A percentile compares a stretch with the other conserved stretches of the same genome.
These are phyloP conservation scores for Kryptolebias marmoratus DNA, from an alignment of 2,113 vertebrate species.

Conservation along the genomic window DNA sequence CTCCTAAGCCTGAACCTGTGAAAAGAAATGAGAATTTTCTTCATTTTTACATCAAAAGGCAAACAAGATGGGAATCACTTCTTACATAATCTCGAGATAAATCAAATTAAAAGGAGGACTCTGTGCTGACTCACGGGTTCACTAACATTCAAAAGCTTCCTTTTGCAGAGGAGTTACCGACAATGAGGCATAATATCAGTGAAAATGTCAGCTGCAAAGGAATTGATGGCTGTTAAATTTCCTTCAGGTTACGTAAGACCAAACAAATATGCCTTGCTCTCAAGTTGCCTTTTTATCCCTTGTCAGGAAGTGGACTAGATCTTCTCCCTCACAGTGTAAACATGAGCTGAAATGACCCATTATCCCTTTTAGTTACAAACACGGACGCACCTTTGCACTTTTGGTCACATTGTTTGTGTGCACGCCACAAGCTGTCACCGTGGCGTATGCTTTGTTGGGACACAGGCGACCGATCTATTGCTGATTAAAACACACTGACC, in stretches of 20 bases:
- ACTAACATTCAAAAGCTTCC: background rate
- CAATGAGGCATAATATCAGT: slow-evolving; percentile 7
- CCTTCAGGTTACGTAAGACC: slow-evolving; percentile 26
- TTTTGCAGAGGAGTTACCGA: background rate
- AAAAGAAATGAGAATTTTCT: background rate
- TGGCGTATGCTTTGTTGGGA: slow-evolving; percentile 10
- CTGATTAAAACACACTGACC: slow-evolving; percentile 61
- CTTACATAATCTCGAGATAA: background rate
- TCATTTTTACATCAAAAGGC: background rate
- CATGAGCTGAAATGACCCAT: background rate
- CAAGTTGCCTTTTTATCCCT: background rate
- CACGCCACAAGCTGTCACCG: slow-evolving; percentile 16
- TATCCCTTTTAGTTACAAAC: background rate
- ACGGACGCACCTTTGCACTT: background rate
- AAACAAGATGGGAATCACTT: background rate
- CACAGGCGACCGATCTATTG: slow-evolving; percentile 15
- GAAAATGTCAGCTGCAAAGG: slow-evolving; percentile 5
- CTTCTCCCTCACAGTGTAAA: background rate
- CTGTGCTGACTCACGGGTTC: background rate
- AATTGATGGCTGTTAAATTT: slow-evolving; percentile 11
- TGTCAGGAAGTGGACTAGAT: background rate
- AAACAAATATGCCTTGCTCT: background rate
- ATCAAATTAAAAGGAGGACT: background rate
- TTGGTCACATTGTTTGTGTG: background rate
- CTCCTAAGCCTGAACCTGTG: background rate